Conservation (phyloP, 2,113 vertebrate species). For the Ctenomys sociabilis region DNA sequence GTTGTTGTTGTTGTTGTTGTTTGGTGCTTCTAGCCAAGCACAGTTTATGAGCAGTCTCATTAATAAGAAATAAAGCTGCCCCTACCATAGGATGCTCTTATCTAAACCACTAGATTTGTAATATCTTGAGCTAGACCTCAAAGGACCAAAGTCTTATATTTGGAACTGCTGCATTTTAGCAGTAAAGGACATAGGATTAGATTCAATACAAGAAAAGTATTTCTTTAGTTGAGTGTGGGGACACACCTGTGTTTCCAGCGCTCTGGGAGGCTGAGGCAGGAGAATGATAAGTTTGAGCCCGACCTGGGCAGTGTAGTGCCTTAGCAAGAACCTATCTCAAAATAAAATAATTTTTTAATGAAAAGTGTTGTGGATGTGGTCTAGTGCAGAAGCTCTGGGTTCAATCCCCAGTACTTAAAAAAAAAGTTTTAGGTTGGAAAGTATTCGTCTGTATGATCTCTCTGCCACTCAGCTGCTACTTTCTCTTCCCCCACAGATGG, state of each 20-base stretch:
- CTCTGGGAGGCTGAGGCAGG: not conserved
- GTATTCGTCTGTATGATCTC: slow-evolving; percentile 12
- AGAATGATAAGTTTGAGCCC: not conserved
- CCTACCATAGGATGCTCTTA: not conserved
- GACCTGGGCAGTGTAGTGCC: not conserved
- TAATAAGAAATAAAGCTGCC: slow-evolving; percentile 29
- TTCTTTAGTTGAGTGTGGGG: not conserved
- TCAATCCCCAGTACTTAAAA: not conserved
- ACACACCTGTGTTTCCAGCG: not conserved
- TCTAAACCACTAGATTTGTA: slow-evolving; percentile 19
- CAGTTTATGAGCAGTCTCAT: not conserved
- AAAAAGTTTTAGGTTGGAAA: not conserved
- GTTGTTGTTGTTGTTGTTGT: not conserved
- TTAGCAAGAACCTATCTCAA: not conserved
- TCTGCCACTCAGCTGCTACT: not conserved
- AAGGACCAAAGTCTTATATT: slow-evolving; percentile 14
- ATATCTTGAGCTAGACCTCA: slow-evolving; percentile 46
- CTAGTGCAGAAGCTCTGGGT: not conserved
- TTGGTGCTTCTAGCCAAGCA: not conserved
- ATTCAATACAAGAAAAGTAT: not conserved
- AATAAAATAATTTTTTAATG: not conserved
- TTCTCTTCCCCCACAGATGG: slow-evolving; percentile 90
- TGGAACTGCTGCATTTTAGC: not conserved
- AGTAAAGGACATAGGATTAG: slow-evolving; percentile 27
- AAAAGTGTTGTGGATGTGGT: not conserved